Evolutionary conservation across 23 tunicate genomes (phyloP).

Genomic region (Styela clava): DNA sequence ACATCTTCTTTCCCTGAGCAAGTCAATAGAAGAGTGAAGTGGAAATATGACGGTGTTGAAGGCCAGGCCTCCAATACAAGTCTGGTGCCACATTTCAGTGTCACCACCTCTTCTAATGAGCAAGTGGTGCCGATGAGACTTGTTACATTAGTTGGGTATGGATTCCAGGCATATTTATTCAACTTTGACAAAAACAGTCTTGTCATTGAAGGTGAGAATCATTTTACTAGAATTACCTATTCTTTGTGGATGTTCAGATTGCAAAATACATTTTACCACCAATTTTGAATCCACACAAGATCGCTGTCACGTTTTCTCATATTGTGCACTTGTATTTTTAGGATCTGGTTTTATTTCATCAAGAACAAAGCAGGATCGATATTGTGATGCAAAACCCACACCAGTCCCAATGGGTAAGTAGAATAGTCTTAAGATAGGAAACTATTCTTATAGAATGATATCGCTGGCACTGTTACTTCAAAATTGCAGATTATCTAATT

Average conservation of each 20-base stretch:
- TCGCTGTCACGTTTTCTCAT: too few relatives aligned
- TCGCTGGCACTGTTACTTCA: too few relatives aligned
- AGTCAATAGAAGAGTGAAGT: constrained; percentile 3
- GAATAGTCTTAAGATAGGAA: background rate
- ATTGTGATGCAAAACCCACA: constrained; percentile 16
- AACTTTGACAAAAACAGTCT: constrained; percentile 34
- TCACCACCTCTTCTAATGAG: constrained; percentile 8
- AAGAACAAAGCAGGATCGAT: constrained; percentile 29
- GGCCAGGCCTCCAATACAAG: background rate
- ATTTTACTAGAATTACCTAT: too few relatives aligned
- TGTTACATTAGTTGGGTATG: constrained; percentile 11
- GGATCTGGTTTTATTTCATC: constrained; percentile 57
- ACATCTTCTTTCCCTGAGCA: background rate
- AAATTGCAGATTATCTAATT: too few relatives aligned
- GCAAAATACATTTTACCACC: too few relatives aligned
- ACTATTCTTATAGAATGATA: too few relatives aligned
- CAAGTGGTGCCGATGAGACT: constrained; percentile 26
- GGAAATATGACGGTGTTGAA: constrained; percentile 1
- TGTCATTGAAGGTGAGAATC: constrained; percentile 18
- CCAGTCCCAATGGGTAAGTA: background rate
- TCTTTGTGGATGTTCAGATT: background rate
- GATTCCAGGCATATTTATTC: constrained; percentile 24
- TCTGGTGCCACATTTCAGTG: background rate
- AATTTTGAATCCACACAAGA: too few relatives aligned
- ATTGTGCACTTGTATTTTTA: too few relatives aligned